Evolutionary conservation across 2,113 vertebrate species (phyloP), one percentile per base, ranked within the genome.

Genomic region (Clarias gariepinus): DNA sequence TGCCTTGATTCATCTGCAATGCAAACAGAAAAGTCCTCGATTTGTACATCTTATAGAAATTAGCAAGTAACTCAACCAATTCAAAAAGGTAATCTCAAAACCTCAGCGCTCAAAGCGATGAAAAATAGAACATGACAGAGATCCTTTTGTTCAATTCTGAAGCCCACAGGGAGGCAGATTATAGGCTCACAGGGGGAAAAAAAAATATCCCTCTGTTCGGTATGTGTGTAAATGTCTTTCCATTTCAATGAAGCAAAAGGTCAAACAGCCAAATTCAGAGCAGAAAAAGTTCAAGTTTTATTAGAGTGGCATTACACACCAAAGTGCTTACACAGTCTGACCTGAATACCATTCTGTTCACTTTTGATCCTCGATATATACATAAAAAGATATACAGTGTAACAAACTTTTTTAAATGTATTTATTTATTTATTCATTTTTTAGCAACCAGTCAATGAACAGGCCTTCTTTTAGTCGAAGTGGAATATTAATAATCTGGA

Each of bases 131-230:
- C 23, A 66, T 21, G n/a, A 0, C 77, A 30, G 52, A 76, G 74
- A 36, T 77, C 41, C 58, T 85, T 85, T 85, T 28, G 58, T 66
- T 85, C 57, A 61, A 66, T 78, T 53, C n/a, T 30, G 58, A 53
- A 64, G 71, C 57, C 71, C 57, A 52, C n/a, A 11, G 47, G 55
- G n/a, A 84, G 71, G 36, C 28, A 15, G 60, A 85, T 85, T 85
- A 77, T 74, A 52, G 28, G 28, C 36, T 64, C 6, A 12, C 19
- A 1, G 71, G 18, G 61, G 23, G 19, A 81, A 81, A 41, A 47
- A 47, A 47, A 47, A 41, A 41, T 8, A 74, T 61, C 83, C n/a
- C 36, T 77, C 69, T 19, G n/a, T 28, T 19, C 36, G 6, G 63
- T 61, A 52, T 41, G 52, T n/a, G 19, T 28, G 57, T 33, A 85